Conservation (phyloP, 2,888 invertebrate genomes). For the Auanema freiburgensis region DNA sequence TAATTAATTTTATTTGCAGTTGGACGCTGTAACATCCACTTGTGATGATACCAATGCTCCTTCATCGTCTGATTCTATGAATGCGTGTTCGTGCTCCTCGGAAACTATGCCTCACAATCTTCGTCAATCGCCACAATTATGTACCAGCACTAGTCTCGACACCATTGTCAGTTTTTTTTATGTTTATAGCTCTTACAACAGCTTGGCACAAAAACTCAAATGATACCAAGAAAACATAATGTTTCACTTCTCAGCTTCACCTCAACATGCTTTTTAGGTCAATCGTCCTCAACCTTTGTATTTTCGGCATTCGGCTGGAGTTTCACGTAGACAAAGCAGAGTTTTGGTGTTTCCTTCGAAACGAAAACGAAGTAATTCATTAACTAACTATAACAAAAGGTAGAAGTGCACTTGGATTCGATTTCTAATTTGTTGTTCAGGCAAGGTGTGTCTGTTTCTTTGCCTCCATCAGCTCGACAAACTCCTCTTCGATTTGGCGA, state of each 20-base stretch:
- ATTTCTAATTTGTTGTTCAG: conserved; percentile 18
- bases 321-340: conserved; percentile 36
- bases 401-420: conserved; percentile 1
- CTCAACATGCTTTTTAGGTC: conserved; percentile 19
- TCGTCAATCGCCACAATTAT: conserved; percentile 34
- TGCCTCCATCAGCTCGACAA: conserved; percentile 44
- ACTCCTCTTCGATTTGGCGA: conserved; percentile 44
- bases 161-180: conserved; percentile 27
- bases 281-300: conserved; percentile 35
- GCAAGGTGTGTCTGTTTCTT: conserved; percentile 38
- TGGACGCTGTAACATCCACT: conserved; percentile 11
- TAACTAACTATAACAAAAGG: conserved; percentile 45
- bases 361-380: conserved; percentile 39
- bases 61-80: conserved; percentile 26
- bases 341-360: conserved; percentile 35
- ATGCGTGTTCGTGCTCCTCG: conserved; percentile 36
- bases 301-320: conserved; percentile 41
- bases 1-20: conserved; percentile 8
- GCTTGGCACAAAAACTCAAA: neutral
- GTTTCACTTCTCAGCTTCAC: neutral
- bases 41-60: conserved; percentile 7
- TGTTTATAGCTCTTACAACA: neutral
- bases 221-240: neutral
- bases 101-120: conserved; percentile 24
- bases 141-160: conserved; percentile 39